phyloP scores from a whole-genome alignment of 2,888 invertebrate species.

The Trichogramma evanescens region DNA sequence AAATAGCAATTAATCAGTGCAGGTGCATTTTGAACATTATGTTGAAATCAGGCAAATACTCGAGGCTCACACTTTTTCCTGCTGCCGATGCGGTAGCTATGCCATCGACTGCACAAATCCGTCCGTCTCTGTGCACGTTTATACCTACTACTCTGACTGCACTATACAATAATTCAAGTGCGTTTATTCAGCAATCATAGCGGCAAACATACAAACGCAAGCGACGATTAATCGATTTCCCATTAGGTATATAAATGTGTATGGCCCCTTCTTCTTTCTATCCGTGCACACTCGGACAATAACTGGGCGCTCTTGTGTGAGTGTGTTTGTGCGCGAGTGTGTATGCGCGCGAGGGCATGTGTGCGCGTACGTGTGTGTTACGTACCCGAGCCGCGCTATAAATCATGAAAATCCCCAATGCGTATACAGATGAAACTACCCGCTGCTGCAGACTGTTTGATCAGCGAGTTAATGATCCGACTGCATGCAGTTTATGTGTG shows the following conservation, averaged over 20 bases:
- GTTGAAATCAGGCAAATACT: too few relatives aligned
- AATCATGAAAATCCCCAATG: slow-evolving; percentile 20
- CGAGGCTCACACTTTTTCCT: too few relatives aligned
- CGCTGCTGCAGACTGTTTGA: slow-evolving; percentile 11
- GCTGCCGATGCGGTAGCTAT: too few relatives aligned
- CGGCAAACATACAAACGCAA: neutral
- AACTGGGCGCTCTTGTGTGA: too few relatives aligned
- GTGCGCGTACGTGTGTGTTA: neutral
- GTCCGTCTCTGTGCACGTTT: slow-evolving; percentile 1
- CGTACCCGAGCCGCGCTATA: neutral
- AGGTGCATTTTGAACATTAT: too few relatives aligned
- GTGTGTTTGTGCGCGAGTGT: neutral
- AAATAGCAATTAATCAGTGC: too few relatives aligned
- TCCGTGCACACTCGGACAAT: too few relatives aligned
- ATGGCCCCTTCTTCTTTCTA: too few relatives aligned
- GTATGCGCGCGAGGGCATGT: neutral
- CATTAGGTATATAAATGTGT: neutral
- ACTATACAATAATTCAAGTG: slow-evolving; percentile 4
- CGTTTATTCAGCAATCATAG: slow-evolving; percentile 16
- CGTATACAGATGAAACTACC: slow-evolving; percentile 13
- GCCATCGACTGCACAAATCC: slow-evolving; percentile 8
- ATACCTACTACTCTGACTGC: too few relatives aligned
- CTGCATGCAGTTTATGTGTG: neutral
- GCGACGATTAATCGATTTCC: slow-evolving; percentile 18
- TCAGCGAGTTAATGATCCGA: slow-evolving; percentile 19